A percentile compares a stretch with the other conserved stretches of the same genome.
phyloP scores from a whole-genome alignment of 2,113 vertebrate species.

The Centropristis striata region DNA sequence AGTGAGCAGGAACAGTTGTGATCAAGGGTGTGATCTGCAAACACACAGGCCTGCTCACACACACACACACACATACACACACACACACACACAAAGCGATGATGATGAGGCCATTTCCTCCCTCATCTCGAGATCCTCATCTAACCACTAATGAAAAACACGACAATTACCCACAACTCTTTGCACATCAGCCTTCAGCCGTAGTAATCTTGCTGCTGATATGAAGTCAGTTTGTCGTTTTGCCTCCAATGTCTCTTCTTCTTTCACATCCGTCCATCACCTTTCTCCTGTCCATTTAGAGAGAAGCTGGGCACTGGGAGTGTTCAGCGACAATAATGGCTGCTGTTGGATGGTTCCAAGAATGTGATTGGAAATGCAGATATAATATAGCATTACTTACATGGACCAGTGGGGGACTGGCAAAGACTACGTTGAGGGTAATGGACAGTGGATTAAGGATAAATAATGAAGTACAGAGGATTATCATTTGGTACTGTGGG shows the following conservation, averaged over 20 bases:
- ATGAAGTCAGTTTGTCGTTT: slow-evolving; percentile 71
- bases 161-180: slow-evolving; percentile 85
- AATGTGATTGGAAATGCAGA: slow-evolving; percentile 68
- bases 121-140: slow-evolving; percentile 85
- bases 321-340: slow-evolving; percentile 38
- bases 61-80: slow-evolving; percentile 49
- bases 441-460: slow-evolving; percentile 70
- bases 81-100: slow-evolving; percentile 53
- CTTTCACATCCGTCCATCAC: slow-evolving; percentile 44
- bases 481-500: slow-evolving; percentile 62
- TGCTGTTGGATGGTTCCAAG: slow-evolving; percentile 46
- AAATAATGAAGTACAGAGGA: slow-evolving; percentile 66
- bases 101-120: slow-evolving; percentile 87
- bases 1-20: slow-evolving; percentile 66
- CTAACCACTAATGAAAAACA: slow-evolving; percentile 87
- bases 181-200: slow-evolving; percentile 73
- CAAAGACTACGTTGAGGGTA: slow-evolving; percentile 64
- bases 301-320: slow-evolving; percentile 11
- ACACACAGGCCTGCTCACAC: slow-evolving; percentile 25
- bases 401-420: slow-evolving; percentile 57
- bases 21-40: slow-evolving; percentile 72
- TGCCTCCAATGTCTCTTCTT: slow-evolving; percentile 53
- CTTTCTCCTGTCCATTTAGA: slow-evolving; percentile 46
- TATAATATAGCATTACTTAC: slow-evolving; percentile 63
- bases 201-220: slow-evolving; percentile 71